phyloP scores from a whole-genome alignment of 2,888 invertebrate genomes.

The Sisyra nigra region DNA sequence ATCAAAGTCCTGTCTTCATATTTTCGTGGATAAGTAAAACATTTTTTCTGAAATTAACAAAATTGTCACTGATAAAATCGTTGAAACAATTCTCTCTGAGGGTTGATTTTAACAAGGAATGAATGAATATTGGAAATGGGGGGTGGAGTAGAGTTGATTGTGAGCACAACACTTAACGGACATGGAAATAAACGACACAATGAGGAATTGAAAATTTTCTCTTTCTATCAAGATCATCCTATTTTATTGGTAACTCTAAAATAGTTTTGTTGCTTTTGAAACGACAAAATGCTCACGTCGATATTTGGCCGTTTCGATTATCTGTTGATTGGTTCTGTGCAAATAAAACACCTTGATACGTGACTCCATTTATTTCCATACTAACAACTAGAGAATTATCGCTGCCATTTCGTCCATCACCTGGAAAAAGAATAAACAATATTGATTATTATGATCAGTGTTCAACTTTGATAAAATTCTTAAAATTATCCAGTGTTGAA shows the following conservation, averaged over 20 bases:
- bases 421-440: slow-evolving; percentile 31
- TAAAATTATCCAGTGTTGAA: too few species aligned
- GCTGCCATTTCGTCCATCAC: slow-evolving; percentile 67
- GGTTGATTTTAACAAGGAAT: too few species aligned
- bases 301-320: slow-evolving; percentile 8
- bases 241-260: slow-evolving; percentile 1
- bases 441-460: too few species aligned
- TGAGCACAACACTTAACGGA: neutral
- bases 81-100: neutral
- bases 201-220: neutral
- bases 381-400: slow-evolving; percentile 74
- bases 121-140: too few species aligned
- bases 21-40: neutral
- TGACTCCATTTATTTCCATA: slow-evolving; percentile 90
- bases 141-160: too few species aligned
- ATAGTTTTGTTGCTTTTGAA: too few species aligned
- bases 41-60: neutral
- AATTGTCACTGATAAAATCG: neutral
- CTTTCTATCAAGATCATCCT: neutral
- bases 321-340: slow-evolving; percentile 27
- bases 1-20: neutral
- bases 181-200: too few species aligned
- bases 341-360: slow-evolving; percentile 90
- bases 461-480: too few species aligned
- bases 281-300: slow-evolving; percentile 9